phyloP scores from a whole-genome alignment of 1,140 invertebrate genomes.

The Drosophila nannoptera region DNA sequence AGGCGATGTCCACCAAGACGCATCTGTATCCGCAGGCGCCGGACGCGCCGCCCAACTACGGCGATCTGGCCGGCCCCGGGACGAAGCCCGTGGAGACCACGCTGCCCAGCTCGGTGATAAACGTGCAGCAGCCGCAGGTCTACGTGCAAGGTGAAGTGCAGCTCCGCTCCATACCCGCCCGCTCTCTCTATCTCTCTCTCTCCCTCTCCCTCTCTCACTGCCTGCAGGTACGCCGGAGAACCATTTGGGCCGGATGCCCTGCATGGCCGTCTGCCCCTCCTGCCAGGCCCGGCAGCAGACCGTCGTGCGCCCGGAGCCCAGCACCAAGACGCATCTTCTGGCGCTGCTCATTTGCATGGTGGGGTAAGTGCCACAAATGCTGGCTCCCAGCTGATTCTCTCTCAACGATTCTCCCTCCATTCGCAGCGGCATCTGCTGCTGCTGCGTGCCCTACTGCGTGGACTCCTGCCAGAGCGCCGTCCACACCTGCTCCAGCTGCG shows the following conservation, averaged over 20 bases:
- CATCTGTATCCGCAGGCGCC: conserved; percentile 23
- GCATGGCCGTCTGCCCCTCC: conserved; percentile 50
- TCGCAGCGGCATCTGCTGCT: conserved; percentile 78
- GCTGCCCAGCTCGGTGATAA: neutral
- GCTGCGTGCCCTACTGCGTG: conserved; percentile 83
- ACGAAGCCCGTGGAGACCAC: conserved; percentile 31
- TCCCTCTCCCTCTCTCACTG: neutral
- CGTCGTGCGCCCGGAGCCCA: conserved; percentile 69
- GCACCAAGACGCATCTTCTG: conserved; percentile 82
- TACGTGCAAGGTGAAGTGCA: conserved; percentile 29
- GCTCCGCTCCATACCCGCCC: too few species aligned
- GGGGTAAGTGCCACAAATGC: conserved; percentile 78
- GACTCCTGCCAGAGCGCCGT: conserved; percentile 82
- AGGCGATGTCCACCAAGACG: conserved; percentile 27
- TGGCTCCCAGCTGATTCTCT: too few species aligned
- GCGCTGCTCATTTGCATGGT: conserved; percentile 81
- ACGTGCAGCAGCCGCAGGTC: conserved; percentile 28
- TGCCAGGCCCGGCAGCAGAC: conserved; percentile 41
- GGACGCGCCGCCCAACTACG: conserved; percentile 31
- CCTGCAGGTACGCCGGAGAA: conserved; percentile 7
- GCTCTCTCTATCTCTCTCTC: too few species aligned
- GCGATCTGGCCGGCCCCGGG: conserved; percentile 22
- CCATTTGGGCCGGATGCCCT: conserved; percentile 37
- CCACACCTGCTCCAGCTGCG: conserved; percentile 84
- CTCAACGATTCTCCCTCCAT: too few species aligned